Conservation (phyloP, 2,113 vertebrate genomes). For the Clarias macrocephalus region DNA sequence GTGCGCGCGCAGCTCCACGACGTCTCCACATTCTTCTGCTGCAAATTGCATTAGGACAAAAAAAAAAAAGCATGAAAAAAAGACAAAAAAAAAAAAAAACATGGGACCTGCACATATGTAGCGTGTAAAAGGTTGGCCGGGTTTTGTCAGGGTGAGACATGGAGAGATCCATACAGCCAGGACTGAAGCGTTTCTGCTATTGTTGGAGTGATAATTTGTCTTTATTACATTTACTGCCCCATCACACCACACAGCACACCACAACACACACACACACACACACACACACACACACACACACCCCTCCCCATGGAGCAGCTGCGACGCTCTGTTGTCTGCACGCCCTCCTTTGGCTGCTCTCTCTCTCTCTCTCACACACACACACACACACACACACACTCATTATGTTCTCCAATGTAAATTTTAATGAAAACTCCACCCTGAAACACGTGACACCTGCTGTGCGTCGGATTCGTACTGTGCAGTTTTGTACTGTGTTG, state of each 20-base stretch:
- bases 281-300: background rate
- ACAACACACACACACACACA: background rate
- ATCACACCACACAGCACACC: background rate
- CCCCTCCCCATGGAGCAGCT: background rate
- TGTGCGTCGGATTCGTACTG: background rate
- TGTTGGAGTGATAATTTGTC: background rate
- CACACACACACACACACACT: background rate
- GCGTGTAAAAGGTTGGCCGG: too few species aligned
- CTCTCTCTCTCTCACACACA: constrained; percentile 9
- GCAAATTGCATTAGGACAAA: background rate
- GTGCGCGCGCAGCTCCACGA: constrained; percentile 24
- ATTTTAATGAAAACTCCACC: background rate
- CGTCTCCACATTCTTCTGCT: constrained; percentile 3
- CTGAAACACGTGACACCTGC: background rate
- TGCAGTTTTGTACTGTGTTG: background rate
- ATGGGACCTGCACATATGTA: too few species aligned
- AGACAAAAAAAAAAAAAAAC: too few species aligned
- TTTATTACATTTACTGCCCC: background rate
- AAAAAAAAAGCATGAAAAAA: too few species aligned
- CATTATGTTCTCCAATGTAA: background rate
- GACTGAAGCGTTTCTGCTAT: background rate
- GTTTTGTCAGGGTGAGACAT: background rate
- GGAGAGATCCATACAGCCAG: background rate
- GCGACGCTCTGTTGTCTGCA: constrained; percentile 37
- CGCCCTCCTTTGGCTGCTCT: constrained; percentile 29